Percentiles rank a stretch among this genome's conserved stretches.
Evolutionary conservation across 2,113 vertebrate species (phyloP).

Genomic region (Lipophrys pholis): DNA sequence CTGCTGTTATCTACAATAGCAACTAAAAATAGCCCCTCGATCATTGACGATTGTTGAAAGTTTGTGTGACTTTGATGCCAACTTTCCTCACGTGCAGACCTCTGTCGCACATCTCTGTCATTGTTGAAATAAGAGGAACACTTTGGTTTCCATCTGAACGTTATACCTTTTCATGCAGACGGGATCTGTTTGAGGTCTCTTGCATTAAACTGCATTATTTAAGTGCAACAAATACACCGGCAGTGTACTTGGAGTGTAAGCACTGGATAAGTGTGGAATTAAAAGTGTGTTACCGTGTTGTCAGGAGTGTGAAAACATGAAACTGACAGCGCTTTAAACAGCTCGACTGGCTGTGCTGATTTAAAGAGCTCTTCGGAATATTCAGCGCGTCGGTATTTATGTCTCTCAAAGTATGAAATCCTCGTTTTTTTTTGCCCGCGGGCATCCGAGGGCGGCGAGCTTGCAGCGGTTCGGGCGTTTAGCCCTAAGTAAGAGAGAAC

Average conservation of each 20-base stretch:
- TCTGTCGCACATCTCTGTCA: no score
- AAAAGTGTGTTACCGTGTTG: not conserved
- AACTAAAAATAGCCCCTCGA: no score
- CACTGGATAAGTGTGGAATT: not conserved
- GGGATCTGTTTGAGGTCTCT: not conserved
- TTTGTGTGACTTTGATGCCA: no score
- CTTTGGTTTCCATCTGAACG: not conserved
- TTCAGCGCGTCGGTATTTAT: slow-evolving; percentile 1
- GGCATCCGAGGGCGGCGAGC: not conserved
- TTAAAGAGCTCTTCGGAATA: slow-evolving; percentile 3
- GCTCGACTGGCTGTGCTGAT: not conserved
- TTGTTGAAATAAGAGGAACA: no score
- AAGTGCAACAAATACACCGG: not conserved
- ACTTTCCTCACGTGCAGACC: no score
- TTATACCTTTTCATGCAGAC: not conserved
- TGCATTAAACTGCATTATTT: not conserved
- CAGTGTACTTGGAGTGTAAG: not conserved
- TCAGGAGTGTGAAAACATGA: not conserved
- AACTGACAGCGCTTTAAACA: not conserved
- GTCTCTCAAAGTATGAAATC: slow-evolving; percentile 4
- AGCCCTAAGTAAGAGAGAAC: not conserved
- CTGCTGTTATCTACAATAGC: no score
- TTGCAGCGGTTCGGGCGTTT: slow-evolving; percentile 5
- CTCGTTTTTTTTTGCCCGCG: not conserved
- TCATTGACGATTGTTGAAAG: no score